phyloP scores from a whole-genome alignment of 2,797 vertebrate species.

The Yasuhikotakia modesta region DNA sequence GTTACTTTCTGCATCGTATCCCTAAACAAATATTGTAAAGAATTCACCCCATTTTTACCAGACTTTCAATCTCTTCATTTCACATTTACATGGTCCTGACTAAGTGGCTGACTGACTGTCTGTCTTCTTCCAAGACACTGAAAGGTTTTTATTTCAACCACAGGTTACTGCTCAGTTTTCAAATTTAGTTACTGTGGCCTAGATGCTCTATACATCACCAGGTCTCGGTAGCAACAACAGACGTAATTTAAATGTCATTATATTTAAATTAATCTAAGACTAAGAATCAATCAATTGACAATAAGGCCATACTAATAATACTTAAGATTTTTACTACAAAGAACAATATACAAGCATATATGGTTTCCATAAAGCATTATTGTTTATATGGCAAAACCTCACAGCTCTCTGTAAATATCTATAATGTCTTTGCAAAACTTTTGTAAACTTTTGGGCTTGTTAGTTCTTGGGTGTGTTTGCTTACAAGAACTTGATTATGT shows the following conservation, averaged over 20 bases:
- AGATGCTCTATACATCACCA: neutral
- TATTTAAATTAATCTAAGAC: no score
- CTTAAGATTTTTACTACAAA: no score
- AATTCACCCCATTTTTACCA: no score
- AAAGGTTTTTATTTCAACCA: neutral
- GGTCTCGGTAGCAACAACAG: neutral
- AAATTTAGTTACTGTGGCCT: neutral
- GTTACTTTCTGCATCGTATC: no score
- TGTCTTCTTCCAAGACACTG: no score
- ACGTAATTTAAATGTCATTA: neutral
- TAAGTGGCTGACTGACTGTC: no score
- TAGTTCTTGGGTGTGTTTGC: neutral
- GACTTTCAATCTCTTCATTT: no score
- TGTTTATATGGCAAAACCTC: neutral
- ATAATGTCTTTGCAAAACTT: neutral
- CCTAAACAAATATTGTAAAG: no score
- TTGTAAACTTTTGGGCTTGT: neutral
- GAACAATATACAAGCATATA: neutral
- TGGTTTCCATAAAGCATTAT: neutral
- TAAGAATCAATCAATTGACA: neutral
- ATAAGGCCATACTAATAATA: neutral
- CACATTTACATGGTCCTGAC: no score
- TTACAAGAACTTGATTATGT: slow-evolving; percentile 32
- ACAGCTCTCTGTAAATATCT: neutral
- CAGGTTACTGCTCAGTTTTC: neutral